Evolutionary conservation across 2,113 vertebrate genomes (phyloP).

Genomic region (Trematocara macrostoma): DNA sequence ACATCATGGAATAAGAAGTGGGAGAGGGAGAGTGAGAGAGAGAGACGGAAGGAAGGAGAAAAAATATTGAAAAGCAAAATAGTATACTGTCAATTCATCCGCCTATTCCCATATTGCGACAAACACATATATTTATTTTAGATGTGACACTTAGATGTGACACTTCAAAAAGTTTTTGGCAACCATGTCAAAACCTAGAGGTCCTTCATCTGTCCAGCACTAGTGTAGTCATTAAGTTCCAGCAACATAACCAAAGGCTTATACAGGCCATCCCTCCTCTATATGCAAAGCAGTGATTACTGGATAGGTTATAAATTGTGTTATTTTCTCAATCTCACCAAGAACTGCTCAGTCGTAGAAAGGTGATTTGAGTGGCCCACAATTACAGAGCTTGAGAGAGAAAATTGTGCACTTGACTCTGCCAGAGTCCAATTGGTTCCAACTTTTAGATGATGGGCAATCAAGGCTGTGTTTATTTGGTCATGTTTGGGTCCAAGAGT

Average conservation of each 20-base stretch:
- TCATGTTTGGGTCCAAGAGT: slow-evolving; percentile 37
- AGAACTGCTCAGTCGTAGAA: slow-evolving; percentile 51
- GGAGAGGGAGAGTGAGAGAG: neutral
- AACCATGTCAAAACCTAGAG: slow-evolving; percentile 23
- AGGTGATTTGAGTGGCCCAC: slow-evolving; percentile 46
- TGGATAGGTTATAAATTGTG: slow-evolving; percentile 50
- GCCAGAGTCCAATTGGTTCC: slow-evolving; percentile 54
- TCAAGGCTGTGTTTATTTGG: slow-evolving; percentile 54
- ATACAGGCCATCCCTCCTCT: slow-evolving; percentile 14
- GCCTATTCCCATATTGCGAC: slow-evolving; percentile 11
- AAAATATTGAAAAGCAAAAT: slow-evolving; percentile 46
- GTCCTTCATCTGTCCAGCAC: slow-evolving; percentile 21
- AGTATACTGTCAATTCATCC: slow-evolving; percentile 46
- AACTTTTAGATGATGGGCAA: slow-evolving; percentile 54
- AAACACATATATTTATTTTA: slow-evolving; percentile 41
- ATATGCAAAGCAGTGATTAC: slow-evolving; percentile 62
- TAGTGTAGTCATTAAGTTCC: slow-evolving; percentile 24
- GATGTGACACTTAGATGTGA: slow-evolving; percentile 12
- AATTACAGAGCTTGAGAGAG: slow-evolving; percentile 49
- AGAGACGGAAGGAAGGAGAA: neutral
- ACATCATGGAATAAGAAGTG: slow-evolving; percentile 47
- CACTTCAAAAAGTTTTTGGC: slow-evolving; percentile 33
- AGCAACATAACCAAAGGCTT: slow-evolving; percentile 34
- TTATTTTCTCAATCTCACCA: slow-evolving; percentile 56
- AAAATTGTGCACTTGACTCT: slow-evolving; percentile 47